Conservation (phyloP, 2,888 invertebrate genomes). For the Iselma pallidipennis region DNA sequence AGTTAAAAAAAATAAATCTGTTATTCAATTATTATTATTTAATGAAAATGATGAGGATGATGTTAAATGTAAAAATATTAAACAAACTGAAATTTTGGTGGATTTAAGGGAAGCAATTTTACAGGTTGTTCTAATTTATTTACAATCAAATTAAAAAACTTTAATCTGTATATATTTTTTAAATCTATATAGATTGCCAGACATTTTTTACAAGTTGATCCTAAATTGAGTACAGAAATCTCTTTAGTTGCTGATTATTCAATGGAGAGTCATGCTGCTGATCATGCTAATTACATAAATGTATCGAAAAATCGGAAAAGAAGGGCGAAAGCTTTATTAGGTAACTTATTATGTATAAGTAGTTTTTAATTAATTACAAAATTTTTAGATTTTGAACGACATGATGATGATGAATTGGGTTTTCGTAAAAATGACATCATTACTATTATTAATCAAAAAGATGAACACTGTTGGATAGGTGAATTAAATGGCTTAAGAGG, state of each 20-base stretch:
- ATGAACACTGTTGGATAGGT: conserved; percentile 99
- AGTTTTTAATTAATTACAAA: conserved; percentile 7
- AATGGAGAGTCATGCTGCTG: conserved; percentile 92
- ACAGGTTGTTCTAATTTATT: conserved; percentile 61
- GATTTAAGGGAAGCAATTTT: conserved; percentile 95
- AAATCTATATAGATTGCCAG: conserved; percentile 76
- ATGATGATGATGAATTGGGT: conserved; percentile 97
- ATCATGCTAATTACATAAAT: conserved; percentile 94
- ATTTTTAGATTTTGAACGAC: conserved; percentile 86
- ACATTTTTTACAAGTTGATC: conserved; percentile 93
- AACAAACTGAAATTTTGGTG: conserved; percentile 98
- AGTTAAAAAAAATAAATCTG: conserved; percentile 87
- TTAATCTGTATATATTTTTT: conserved; percentile 20
- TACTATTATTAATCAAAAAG: conserved; percentile 94
- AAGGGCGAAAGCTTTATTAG: conserved; percentile 90
- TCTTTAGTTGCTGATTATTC: conserved; percentile 89
- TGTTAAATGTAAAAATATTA: conserved; percentile 92
- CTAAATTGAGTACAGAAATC: conserved; percentile 79
- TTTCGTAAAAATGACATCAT: conserved; percentile 99
- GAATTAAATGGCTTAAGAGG: conserved; percentile 91
- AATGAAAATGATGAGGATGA: conserved; percentile 81
- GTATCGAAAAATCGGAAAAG: conserved; percentile 85
- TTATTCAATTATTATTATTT: conserved; percentile 85
- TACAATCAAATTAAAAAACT: neutral
- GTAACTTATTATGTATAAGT: conserved; percentile 44